phyloP scores from a whole-genome alignment of 2,113 vertebrate species.

The Antidorcas marsupialis region DNA sequence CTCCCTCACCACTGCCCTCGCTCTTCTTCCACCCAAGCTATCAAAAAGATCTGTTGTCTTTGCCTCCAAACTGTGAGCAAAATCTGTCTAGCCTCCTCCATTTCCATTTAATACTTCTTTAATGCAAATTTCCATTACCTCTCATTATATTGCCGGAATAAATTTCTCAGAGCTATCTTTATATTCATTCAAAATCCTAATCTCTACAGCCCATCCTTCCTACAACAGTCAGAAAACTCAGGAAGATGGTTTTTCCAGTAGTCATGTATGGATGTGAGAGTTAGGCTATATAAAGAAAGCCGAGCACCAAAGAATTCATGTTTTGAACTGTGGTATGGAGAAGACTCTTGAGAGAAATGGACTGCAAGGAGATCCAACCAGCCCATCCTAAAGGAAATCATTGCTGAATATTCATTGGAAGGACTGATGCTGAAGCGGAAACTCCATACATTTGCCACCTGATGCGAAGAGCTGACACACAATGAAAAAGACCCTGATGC shows the following conservation, averaged over 20 bases:
- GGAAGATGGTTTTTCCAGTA: not conserved
- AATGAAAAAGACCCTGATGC: not conserved
- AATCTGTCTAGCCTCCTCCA: not conserved
- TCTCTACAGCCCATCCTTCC: not conserved
- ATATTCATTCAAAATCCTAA: not conserved
- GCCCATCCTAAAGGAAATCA: not conserved
- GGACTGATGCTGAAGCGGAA: not conserved
- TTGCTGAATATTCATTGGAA: not conserved
- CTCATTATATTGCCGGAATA: not conserved
- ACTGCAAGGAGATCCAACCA: not conserved
- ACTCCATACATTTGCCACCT: not conserved
- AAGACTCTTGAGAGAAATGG: not conserved
- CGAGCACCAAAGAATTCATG: accelerated
- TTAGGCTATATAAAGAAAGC: not conserved
- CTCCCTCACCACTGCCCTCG: not conserved
- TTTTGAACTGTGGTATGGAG: not conserved
- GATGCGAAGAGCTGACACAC: accelerated
- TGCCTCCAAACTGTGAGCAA: not conserved
- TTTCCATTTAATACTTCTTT: not conserved
- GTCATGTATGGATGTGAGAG: not conserved
- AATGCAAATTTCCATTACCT: not conserved
- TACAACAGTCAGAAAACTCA: not conserved
- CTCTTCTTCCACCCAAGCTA: not conserved
- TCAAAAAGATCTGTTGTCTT: not conserved
- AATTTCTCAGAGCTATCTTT: not conserved